These are phyloP conservation scores for Macrophya alboannulata DNA, from an alignment of 2,888 invertebrate species.

Conservation along the genomic window DNA sequence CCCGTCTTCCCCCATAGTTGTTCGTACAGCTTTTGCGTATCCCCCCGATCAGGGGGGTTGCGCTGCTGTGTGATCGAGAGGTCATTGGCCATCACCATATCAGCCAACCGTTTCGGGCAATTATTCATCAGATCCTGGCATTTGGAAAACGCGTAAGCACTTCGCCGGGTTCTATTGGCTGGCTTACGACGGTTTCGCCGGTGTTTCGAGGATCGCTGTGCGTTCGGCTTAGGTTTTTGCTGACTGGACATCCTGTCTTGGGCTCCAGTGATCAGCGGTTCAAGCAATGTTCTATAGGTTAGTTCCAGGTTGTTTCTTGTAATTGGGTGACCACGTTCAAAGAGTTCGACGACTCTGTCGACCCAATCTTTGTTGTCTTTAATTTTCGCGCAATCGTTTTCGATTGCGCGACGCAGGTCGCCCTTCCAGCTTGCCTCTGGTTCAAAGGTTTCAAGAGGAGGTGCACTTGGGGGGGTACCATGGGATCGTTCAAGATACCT, in stretches of 20 bases:
- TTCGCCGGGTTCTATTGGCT: neutral
- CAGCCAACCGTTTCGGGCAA: constrained; percentile 68
- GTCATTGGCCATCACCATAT: constrained; percentile 62
- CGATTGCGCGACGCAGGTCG: too few species aligned
- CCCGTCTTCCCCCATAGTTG: constrained; percentile 67
- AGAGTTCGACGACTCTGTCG: too few species aligned
- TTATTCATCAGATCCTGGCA: constrained; percentile 71
- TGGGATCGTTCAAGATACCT: neutral
- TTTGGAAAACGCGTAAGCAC: constrained; percentile 63
- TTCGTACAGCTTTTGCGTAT: constrained; percentile 65
- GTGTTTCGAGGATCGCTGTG: neutral
- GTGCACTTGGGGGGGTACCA: neutral
- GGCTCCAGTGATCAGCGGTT: too few species aligned
- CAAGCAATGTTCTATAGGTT: too few species aligned
- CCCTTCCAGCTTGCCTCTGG: neutral
- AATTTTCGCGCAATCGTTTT: too few species aligned
- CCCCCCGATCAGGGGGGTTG: neutral
- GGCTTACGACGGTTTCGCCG: neutral
- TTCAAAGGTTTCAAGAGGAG: neutral
- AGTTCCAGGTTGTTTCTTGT: too few species aligned
- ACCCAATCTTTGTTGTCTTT: too few species aligned
- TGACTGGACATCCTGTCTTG: too few species aligned
- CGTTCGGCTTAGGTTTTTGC: neutral
- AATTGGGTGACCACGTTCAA: too few species aligned
- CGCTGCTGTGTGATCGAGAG: neutral